Evolutionary conservation across 1,140 invertebrate genomes (phyloP).

Genomic region (Arctopsyche grandis): DNA sequence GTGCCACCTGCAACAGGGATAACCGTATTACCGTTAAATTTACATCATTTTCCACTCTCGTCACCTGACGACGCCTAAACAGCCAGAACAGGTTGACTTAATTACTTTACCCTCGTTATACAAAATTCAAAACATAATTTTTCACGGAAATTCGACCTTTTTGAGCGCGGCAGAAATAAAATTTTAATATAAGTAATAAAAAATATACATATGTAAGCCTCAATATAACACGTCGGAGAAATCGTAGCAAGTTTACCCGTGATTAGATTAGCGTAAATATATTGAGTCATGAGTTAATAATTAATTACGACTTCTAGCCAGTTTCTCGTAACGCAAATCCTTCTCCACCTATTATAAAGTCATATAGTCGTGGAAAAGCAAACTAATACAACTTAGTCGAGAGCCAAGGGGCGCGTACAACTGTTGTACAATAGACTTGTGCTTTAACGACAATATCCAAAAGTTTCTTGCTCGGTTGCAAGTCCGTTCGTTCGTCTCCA

Average conservation of each 20-base stretch:
- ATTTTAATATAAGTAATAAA: too few relatives aligned
- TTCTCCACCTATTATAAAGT: neutral
- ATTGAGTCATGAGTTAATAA: too few relatives aligned
- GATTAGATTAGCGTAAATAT: too few relatives aligned
- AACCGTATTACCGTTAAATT: constrained; percentile 24
- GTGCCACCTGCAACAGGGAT: neutral
- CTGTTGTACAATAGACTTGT: neutral
- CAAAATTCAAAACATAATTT: neutral
- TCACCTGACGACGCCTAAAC: constrained; percentile 8
- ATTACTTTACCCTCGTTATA: constrained; percentile 1
- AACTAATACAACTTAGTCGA: neutral
- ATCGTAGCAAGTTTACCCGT: too few relatives aligned
- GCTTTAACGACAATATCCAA: constrained; percentile 2
- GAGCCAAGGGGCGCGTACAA: neutral
- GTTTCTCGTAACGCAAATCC: neutral
- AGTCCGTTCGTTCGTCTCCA: neutral
- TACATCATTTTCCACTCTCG: constrained; percentile 20
- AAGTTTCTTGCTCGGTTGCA: neutral
- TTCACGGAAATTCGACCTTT: too few relatives aligned
- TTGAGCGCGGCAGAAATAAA: too few relatives aligned
- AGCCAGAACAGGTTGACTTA: constrained; percentile 2
- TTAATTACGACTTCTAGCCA: too few relatives aligned
- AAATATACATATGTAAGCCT: too few relatives aligned
- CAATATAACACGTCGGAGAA: too few relatives aligned
- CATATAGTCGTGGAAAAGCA: neutral